phyloP scores from a whole-genome alignment of 2,888 invertebrate genomes.

The Exocentrus adspersus region DNA sequence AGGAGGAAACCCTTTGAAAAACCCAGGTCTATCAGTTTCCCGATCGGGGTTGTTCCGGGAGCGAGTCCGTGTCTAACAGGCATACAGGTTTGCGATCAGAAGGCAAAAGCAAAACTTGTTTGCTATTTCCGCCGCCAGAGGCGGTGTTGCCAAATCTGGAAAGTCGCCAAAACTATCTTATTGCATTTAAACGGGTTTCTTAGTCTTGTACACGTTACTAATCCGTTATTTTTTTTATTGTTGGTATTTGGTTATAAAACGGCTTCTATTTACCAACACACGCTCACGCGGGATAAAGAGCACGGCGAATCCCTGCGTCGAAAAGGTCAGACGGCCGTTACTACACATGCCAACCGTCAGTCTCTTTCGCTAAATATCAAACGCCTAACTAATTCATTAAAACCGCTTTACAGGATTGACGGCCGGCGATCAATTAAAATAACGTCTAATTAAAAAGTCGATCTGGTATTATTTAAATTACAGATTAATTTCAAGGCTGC shows the following conservation, averaged over 20 bases:
- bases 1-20: too few species aligned
- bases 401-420: slow-evolving; percentile 32
- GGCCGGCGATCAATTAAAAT: slow-evolving; percentile 37
- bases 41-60: too few species aligned
- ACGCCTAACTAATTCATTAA: slow-evolving; percentile 36
- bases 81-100: too few species aligned
- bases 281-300: neutral
- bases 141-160: too few species aligned
- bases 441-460: slow-evolving; percentile 35
- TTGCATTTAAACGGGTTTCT: too few species aligned
- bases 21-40: too few species aligned
- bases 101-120: too few species aligned
- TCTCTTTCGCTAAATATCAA: slow-evolving; percentile 24
- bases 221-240: too few species aligned
- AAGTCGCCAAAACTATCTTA: too few species aligned
- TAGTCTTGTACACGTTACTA: too few species aligned
- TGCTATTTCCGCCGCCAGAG: too few species aligned
- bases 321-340: slow-evolving; percentile 12
- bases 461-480: slow-evolving; percentile 35
- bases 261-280: neutral
- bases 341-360: slow-evolving; percentile 6
- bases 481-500: slow-evolving; percentile 39
- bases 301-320: neutral
- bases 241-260: neutral
- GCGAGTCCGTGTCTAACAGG: too few species aligned